These are phyloP conservation scores for Xylota sylvarum DNA, from an alignment of 2,888 invertebrate species.

Conservation along the genomic window DNA sequence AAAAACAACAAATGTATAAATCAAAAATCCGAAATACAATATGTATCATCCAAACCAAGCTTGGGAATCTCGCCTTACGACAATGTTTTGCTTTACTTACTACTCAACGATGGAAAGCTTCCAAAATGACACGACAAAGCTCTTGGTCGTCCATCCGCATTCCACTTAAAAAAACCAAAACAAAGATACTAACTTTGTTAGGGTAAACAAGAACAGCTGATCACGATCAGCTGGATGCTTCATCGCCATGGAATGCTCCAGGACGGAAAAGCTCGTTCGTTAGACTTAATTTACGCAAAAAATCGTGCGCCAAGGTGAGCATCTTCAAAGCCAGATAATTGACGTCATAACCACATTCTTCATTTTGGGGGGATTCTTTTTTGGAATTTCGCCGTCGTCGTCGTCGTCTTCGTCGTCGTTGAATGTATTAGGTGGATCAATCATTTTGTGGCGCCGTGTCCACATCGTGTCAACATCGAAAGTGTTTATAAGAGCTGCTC, in stretches of 20 bases:
- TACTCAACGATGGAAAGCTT: conserved; percentile 18
- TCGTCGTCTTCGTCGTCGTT: not conserved
- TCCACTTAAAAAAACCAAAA: conserved; percentile 41
- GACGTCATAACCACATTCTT: conserved; percentile 55
- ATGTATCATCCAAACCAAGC: conserved; percentile 25
- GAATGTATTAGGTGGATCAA: conserved; percentile 35
- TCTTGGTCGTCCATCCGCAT: conserved; percentile 57
- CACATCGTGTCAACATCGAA: conserved; percentile 8
- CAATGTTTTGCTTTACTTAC: not conserved
- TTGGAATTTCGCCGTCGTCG: conserved; percentile 34
- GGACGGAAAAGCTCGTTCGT: conserved; percentile 45
- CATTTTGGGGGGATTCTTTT: conserved; percentile 56
- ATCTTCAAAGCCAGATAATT: conserved; percentile 31
- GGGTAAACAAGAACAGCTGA: conserved; percentile 64
- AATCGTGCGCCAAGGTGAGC: conserved; percentile 43
- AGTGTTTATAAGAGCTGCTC: conserved; percentile 67
- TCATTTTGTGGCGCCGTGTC: conserved; percentile 34
- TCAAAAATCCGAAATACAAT: conserved; percentile 4
- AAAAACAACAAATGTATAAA: conserved; percentile 1
- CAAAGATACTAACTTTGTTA: not conserved
- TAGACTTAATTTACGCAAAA: conserved; percentile 31
- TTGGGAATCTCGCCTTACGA: conserved; percentile 23
- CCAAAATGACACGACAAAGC: conserved; percentile 11
- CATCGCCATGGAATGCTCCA: conserved; percentile 61
- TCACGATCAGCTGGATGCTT: conserved; percentile 5